Evolutionary conservation across 2,113 vertebrate genomes (phyloP).

Genomic region (Amblyornis subalaris): DNA sequence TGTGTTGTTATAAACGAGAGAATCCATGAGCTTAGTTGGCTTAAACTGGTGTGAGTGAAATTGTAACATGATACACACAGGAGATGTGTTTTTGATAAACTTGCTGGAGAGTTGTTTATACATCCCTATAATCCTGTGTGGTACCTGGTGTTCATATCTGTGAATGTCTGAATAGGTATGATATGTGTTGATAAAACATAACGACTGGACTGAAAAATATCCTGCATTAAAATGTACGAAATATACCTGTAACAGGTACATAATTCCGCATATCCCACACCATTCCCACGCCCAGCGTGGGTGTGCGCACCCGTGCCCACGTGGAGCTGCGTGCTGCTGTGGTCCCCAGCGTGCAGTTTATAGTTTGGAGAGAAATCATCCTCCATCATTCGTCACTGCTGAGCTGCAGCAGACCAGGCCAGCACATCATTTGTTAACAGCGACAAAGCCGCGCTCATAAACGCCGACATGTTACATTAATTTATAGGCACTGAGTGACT

Average conservation of each 20-base stretch:
- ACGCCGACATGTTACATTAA: slow-evolving; percentile 85
- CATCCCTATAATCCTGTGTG: background rate
- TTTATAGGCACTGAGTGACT: slow-evolving; percentile 87
- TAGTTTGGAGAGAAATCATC: slow-evolving; percentile 75
- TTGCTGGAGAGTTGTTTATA: background rate
- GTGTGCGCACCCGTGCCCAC: background rate
- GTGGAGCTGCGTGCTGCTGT: background rate
- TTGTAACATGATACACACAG: background rate
- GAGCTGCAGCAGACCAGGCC: slow-evolving; percentile 73
- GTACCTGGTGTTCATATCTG: background rate
- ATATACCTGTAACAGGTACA: background rate
- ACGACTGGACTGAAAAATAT: background rate
- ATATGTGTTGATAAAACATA: background rate
- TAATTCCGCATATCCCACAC: background rate
- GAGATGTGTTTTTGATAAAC: background rate
- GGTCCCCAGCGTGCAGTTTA: slow-evolving; percentile 62
- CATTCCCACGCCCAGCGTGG: background rate
- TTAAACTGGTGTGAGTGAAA: background rate
- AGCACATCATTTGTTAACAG: slow-evolving; percentile 83
- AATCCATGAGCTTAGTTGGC: background rate
- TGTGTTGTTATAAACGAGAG: background rate
- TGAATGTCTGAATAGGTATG: background rate
- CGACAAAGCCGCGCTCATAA: slow-evolving; percentile 81
- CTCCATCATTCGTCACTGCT: slow-evolving; percentile 74
- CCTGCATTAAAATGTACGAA: background rate